phyloP scores from a whole-genome alignment of 2,113 vertebrate genomes.

The Tiliqua scincoides region DNA sequence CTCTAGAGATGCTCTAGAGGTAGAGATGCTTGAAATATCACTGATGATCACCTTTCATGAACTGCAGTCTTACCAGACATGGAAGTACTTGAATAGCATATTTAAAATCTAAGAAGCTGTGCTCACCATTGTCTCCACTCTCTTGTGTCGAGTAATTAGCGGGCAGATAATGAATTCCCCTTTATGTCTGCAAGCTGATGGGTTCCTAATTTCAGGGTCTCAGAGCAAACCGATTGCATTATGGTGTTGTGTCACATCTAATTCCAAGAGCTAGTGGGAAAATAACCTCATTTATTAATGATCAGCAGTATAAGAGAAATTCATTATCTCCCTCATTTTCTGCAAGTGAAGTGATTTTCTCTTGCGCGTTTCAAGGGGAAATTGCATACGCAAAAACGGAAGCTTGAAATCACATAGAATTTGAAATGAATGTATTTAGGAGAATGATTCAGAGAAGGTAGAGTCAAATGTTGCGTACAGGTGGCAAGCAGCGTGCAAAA shows the following conservation, averaged over 20 bases:
- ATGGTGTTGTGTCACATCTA: conserved; percentile 64
- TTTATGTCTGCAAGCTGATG: conserved; percentile 68
- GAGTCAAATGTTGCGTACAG: neutral
- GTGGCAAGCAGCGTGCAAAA: neutral
- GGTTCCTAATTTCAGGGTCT: conserved; percentile 63
- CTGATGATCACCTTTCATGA: conserved; percentile 45
- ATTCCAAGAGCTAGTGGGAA: conserved; percentile 63
- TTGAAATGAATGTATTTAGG: conserved; percentile 34
- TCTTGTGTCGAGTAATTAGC: conserved; percentile 62
- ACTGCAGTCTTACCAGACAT: conserved; percentile 28
- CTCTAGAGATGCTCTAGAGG: too few species aligned
- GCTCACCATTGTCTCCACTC: conserved; percentile 42
- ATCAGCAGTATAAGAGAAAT: conserved; percentile 62
- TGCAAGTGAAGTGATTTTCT: conserved; percentile 20
- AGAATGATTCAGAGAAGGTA: neutral
- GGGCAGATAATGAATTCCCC: conserved; percentile 58
- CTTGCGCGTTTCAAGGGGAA: conserved; percentile 21
- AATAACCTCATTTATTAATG: conserved; percentile 68
- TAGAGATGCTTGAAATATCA: conserved; percentile 42
- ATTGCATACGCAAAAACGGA: conserved; percentile 37
- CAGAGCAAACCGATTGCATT: conserved; percentile 62
- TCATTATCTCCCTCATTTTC: conserved; percentile 60
- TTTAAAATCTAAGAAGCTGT: conserved; percentile 59
- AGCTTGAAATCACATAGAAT: conserved; percentile 28
- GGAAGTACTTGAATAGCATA: conserved; percentile 38